phyloP scores from a whole-genome alignment of 2,888 invertebrate species.

The Quadriops clusia region DNA sequence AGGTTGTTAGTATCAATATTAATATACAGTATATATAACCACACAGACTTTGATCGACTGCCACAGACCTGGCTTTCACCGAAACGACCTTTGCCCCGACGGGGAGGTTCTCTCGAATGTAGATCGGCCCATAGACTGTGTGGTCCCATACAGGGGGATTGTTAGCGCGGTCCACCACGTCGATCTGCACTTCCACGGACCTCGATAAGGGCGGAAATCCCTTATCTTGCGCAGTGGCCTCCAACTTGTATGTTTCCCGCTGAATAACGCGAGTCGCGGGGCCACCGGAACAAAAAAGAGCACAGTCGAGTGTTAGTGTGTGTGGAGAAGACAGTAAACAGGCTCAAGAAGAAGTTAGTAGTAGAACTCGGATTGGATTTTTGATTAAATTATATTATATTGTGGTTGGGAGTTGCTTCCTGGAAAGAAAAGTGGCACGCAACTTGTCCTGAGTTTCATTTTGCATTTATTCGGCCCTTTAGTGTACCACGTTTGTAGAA shows the following conservation, averaged over 20 bases:
- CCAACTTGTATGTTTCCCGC: slow-evolving; percentile 97
- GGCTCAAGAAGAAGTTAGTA: slow-evolving; percentile 37
- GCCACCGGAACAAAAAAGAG: too few species aligned
- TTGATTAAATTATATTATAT: too few species aligned
- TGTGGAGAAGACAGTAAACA: too few species aligned
- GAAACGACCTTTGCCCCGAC: slow-evolving; percentile 96
- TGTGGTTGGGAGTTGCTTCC: too few species aligned
- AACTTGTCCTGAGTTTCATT: too few species aligned
- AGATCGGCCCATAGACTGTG: slow-evolving; percentile 92
- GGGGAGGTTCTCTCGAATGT: slow-evolving; percentile 95
- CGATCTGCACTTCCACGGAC: slow-evolving; percentile 96
- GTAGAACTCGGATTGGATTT: too few species aligned
- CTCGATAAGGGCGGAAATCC: slow-evolving; percentile 90
- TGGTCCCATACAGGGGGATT: slow-evolving; percentile 97
- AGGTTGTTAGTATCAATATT: too few species aligned
- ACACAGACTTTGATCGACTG: slow-evolving; percentile 24
- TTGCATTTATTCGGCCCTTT: too few species aligned
- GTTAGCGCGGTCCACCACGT: slow-evolving; percentile 96
- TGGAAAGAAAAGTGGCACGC: too few species aligned
- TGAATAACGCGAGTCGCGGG: slow-evolving; percentile 47
- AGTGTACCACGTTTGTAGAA: too few species aligned
- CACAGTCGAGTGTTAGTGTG: too few species aligned
- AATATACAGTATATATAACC: too few species aligned
- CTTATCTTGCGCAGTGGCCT: slow-evolving; percentile 97
- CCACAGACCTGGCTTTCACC: slow-evolving; percentile 96